These are phyloP conservation scores for Diplodus sargus DNA, from an alignment of 2,797 vertebrate species.

Conservation along the genomic window DNA sequence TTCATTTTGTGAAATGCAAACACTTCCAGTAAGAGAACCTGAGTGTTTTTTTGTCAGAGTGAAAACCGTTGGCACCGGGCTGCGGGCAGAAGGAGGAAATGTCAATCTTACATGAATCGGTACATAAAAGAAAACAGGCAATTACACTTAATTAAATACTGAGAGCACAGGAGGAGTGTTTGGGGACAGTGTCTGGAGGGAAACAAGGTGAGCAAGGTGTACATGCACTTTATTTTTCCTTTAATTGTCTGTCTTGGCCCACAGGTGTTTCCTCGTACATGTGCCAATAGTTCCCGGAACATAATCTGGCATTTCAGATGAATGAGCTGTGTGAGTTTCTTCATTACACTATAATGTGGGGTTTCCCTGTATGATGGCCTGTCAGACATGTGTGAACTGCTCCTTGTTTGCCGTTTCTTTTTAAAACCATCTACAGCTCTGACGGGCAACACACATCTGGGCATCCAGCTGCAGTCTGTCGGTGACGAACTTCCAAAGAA, in stretches of 20 bases:
- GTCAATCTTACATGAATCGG: background rate
- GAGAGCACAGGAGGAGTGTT: background rate
- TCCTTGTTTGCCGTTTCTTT: constrained; percentile 18
- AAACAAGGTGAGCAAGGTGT: background rate
- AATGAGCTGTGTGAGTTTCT: constrained; percentile 39
- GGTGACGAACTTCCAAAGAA: constrained; percentile 30
- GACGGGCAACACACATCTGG: constrained; percentile 4
- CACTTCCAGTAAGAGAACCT: constrained; percentile 24
- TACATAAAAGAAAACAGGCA: background rate
- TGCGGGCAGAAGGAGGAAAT: background rate
- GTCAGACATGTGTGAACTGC: constrained; percentile 51
- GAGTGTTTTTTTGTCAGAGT: background rate
- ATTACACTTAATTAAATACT: background rate
- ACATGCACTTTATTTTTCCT: background rate
- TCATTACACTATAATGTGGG: constrained; percentile 22
- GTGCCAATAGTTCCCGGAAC: constrained; percentile 38
- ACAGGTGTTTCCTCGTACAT: constrained; percentile 10
- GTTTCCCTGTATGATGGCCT: constrained; percentile 50
- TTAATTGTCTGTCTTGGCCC: constrained; percentile 1
- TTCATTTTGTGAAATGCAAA: background rate
- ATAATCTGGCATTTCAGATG: constrained; percentile 17
- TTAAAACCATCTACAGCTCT: background rate
- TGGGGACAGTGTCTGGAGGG: background rate
- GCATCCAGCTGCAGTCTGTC: constrained; percentile 1
- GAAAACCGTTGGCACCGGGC: background rate